Evolutionary conservation across 2,113 vertebrate species (phyloP).

Genomic region (Upupa epops): DNA sequence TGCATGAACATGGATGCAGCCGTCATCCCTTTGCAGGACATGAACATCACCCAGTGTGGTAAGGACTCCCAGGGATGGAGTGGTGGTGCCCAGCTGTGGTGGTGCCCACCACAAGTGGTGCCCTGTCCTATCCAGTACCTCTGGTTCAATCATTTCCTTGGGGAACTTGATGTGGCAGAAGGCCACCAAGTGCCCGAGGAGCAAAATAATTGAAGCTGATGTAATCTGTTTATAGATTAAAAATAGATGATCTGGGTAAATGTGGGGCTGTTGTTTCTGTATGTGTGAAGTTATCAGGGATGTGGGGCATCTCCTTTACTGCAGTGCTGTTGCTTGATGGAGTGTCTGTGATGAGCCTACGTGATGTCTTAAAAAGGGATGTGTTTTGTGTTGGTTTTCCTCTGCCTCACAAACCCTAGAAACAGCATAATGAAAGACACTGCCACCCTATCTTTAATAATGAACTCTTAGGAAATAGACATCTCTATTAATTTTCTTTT

Average conservation of each 20-base stretch:
- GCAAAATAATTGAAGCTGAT: not conserved
- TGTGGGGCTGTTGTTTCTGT: not conserved
- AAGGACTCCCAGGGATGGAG: conserved; percentile 16
- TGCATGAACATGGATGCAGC: conserved; percentile 83
- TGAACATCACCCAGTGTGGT: conserved; percentile 96
- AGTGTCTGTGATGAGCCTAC: not conserved
- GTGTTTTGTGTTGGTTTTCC: not conserved
- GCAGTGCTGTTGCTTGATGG: not conserved
- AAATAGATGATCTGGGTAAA: not conserved
- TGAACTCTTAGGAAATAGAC: not conserved
- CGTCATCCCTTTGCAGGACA: conserved; percentile 84
- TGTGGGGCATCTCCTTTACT: not conserved
- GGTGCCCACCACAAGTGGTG: accelerated
- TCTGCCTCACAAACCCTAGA: not conserved
- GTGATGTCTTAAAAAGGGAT: not conserved
- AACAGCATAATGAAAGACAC: not conserved
- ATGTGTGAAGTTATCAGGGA: not conserved
- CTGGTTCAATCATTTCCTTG: not conserved
- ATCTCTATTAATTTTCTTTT: not conserved
- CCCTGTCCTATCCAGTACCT: not conserved
- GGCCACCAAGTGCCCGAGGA: not conserved
- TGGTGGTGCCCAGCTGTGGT: too few species aligned
- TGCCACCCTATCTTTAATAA: not conserved
- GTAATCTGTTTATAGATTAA: not conserved
- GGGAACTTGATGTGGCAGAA: not conserved